Evolutionary conservation across 2,113 vertebrate species (phyloP), one percentile per base, ranked within the genome.

Genomic region (Elgaria multicarinata): DNA sequence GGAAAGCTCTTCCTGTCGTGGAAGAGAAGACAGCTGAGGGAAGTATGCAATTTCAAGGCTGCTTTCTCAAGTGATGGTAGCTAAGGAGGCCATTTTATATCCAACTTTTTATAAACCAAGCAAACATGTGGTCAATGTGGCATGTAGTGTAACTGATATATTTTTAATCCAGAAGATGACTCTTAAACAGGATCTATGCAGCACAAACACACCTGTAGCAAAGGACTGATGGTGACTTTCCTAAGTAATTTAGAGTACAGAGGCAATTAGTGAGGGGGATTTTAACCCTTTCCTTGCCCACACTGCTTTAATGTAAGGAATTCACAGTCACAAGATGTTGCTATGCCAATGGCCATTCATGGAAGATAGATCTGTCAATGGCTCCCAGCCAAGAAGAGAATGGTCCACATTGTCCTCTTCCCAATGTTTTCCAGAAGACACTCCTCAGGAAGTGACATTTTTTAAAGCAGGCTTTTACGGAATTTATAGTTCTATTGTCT

Each of bases 1-100:
- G 92, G 92, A 91, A 86, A 50, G 83, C 42, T 67, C 87, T 90
- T 88, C 44, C 88, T 0, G 20, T 94, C 93, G 92, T 80, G 91
- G 87, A 91, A 94, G 64, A 44, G 20, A 55, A 53, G 20, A 6
- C 39, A 13, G 20, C 1, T 50, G n/a, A 44, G 26, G 90, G 69
- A 94, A 86, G 78, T 74, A 88, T 33, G 22, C 91, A 90, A 90
- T 84, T 50, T 53, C 24, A 78, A 84, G 72, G 44, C 62, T 66
- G 44, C 9, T 89, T 77, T 77, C n/a, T 33, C 62, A 46, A 82
- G 28, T n/a, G 13, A 18, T 31, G 18, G 28, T 44, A 85, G 69
- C 44, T 33, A 77, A 89, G 62, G 28, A 78, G 46, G 62, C 36
- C n/a, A 28, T 39, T 77, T 79, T 46, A 77, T 69, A 44, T 74